Evolutionary conservation across 2,797 vertebrate genomes (phyloP), one percentile per base, ranked within the genome.

Genomic region (Neosilurus mollespiculum): DNA sequence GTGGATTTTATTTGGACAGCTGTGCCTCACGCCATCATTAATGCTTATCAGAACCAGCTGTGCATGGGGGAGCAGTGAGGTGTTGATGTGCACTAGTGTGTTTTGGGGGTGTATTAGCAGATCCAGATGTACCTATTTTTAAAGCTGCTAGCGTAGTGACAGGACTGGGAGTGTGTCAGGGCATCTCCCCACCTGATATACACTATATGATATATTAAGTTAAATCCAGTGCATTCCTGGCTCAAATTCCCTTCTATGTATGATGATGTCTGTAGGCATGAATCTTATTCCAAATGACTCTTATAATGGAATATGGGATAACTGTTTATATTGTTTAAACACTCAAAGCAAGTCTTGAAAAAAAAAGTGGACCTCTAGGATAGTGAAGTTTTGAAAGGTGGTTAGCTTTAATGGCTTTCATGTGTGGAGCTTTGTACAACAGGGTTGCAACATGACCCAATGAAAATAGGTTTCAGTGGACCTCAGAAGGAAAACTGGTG

Each of bases 1-100:
- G 24, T 62, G 66, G 76, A 77, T 77, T 82, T 43, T 78, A 54
- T 82, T 88, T 82, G 75, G 67, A 80, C 84, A 87, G 80, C 86
- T 87, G 86, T 83, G 81, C 64, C 81, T 78, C 20, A 12, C 20
- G 26, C 78, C 62, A 79, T 78, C 82, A 80, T 82, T 78, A 80
- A 64, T 59, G 51, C 59, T 84, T 86, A 87, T 87, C 59, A 84
- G 71, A 86, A 66, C 62, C 87, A 87, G 82, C 84, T 87, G 82
- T 78, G 76, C 22, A 24, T 71, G 76, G 78, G 51, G 56, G 69
- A 62, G 49, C 18, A 30, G 37, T 20, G 51, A 43, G n/a, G 53
- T 16, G 11, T 15, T 30, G 51, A 62, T 81, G 62, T 82, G 34
- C 10, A 69, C 78, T 4, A 22, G 51, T 30, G 43, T 54, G 34